These are phyloP conservation scores for Limonius californicus DNA, from an alignment of 1,140 invertebrate species.

Conservation along the genomic window DNA sequence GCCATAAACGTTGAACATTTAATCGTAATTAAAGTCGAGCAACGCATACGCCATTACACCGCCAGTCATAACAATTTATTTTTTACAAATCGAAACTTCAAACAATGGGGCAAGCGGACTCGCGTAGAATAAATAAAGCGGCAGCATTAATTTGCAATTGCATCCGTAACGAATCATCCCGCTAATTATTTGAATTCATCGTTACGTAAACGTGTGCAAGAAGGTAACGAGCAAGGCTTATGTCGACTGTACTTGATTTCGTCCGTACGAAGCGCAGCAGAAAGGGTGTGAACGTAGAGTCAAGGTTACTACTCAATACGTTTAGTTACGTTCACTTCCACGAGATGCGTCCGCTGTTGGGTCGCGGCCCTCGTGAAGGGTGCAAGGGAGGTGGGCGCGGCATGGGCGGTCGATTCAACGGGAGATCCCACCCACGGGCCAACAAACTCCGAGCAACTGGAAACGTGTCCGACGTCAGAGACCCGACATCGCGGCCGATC, in stretches of 20 bases:
- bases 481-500: slow-evolving; percentile 23
- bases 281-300: slow-evolving; percentile 24
- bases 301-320: slow-evolving; percentile 38
- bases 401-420: slow-evolving; percentile 16
- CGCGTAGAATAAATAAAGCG: no score
- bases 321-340: slow-evolving; percentile 40
- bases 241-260: slow-evolving; percentile 3
- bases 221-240: not conserved
- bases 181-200: no score
- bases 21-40: no score
- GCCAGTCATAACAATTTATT: no score
- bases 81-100: no score
- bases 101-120: no score
- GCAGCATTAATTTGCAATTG: no score
- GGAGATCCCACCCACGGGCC: slow-evolving; percentile 28
- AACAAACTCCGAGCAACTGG: slow-evolving; percentile 36
- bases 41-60: no score
- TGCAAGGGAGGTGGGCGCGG: slow-evolving; percentile 22
- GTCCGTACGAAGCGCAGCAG: not conserved
- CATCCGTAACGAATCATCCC: no score
- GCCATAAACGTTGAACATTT: no score
- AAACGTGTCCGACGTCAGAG: slow-evolving; percentile 28
- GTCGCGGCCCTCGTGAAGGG: slow-evolving; percentile 8
- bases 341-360: slow-evolving; percentile 34
- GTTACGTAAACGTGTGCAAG: no score